Evolutionary conservation across 1,140 invertebrate genomes (phyloP).

Genomic region (Leptestheria dahalacensis): DNA sequence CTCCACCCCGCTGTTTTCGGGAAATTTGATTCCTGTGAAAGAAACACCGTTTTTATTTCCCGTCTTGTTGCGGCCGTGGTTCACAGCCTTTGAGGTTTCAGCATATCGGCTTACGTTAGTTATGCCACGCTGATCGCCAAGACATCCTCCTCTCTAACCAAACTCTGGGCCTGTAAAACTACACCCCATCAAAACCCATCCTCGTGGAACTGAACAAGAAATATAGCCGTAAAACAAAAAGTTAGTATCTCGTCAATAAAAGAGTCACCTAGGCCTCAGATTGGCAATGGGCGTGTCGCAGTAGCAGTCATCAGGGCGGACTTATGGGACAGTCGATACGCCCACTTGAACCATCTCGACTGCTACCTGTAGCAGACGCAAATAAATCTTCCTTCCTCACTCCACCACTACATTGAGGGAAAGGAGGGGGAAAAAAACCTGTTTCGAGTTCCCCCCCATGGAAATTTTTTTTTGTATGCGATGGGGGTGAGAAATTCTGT

Average conservation of each 20-base stretch:
- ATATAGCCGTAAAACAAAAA: neutral
- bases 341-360: neutral
- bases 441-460: too few relatives aligned
- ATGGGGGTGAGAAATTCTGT: neutral
- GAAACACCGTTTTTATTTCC: neutral
- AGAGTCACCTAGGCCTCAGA: neutral
- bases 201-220: neutral
- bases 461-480: neutral
- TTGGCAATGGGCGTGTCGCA: slow-evolving; percentile 4
- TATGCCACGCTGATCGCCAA: slow-evolving; percentile 7
- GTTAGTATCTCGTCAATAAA: too few relatives aligned
- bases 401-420: neutral
- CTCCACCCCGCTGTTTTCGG: too few relatives aligned
- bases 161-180: neutral
- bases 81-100: slow-evolving; percentile 11
- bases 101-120: slow-evolving; percentile 13
- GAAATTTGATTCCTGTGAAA: neutral
- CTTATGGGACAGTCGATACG: slow-evolving; percentile 11
- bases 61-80: neutral
- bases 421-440: neutral
- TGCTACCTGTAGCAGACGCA: neutral
- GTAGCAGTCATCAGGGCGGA: slow-evolving; percentile 11
- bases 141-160: neutral
- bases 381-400: neutral
- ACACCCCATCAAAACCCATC: neutral